Evolutionary conservation across 2,113 vertebrate species (phyloP).

Genomic region (Orcinus orca): DNA sequence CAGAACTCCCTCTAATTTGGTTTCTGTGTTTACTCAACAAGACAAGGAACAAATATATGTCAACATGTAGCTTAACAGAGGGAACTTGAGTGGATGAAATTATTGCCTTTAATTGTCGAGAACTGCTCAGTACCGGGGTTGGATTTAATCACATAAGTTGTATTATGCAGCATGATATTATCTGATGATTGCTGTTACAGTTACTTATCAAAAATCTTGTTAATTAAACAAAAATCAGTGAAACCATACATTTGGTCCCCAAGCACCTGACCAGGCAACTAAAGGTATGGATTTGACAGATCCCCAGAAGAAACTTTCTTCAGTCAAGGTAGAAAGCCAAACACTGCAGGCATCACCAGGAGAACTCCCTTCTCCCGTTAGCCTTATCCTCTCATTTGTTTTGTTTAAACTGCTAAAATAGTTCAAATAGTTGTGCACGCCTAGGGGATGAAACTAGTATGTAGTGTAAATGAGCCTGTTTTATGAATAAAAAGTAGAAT

Average conservation of each 20-base stretch:
- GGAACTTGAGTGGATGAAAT: not conserved
- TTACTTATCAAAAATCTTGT: not conserved
- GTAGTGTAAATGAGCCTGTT: not conserved
- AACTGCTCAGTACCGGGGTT: not conserved
- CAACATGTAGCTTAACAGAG: not conserved
- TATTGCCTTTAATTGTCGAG: not conserved
- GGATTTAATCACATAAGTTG: constrained; percentile 12
- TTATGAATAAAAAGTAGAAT: constrained; percentile 36
- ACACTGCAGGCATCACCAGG: not conserved
- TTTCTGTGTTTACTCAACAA: constrained; percentile 63
- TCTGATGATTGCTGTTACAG: not conserved
- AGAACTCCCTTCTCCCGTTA: not conserved
- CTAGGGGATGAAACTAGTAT: not conserved
- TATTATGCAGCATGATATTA: not conserved
- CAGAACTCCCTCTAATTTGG: constrained; percentile 42
- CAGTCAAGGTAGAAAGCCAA: not conserved
- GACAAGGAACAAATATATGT: constrained; percentile 1
- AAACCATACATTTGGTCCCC: not conserved
- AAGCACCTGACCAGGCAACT: not conserved
- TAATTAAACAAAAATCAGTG: not conserved
- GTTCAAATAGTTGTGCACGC: not conserved
- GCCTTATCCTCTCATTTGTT: not conserved
- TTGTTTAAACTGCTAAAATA: not conserved
- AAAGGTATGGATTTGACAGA: not conserved
- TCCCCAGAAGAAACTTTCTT: not conserved